Evolutionary conservation across 2,113 vertebrate genomes (phyloP), one percentile per base, ranked within the genome.

Genomic region (Amia ocellicauda): DNA sequence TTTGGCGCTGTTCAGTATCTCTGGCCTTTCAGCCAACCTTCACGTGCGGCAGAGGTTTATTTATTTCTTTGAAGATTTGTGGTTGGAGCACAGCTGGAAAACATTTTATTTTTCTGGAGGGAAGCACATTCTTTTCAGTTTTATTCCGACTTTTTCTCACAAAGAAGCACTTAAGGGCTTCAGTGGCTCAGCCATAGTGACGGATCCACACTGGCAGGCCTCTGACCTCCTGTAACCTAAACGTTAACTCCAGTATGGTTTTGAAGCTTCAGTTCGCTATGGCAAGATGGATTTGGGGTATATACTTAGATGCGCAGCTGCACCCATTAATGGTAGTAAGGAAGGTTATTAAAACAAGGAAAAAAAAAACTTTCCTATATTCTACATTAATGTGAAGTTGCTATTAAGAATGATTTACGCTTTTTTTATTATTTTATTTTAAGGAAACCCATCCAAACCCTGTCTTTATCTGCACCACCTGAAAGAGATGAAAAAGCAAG

Each of bases 51-150:
- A 23, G 64, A 69, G 73, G 73, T 79, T 84, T 80, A 82, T 83
- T 85, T 83, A 77, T 82, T 72, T 77, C 77, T 83, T 82, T 80
- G 78, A 86, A 84, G 72, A 23, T 76, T 67, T 85, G 85, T 67
- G 85, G 85, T 81, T 69, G 52, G 59, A 41, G 68, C 79, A 60
- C 83, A 81, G 82, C 82, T 85, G 81, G 75, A 72, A 83, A 62
- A 83, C 75, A 75, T 79, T 76, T 36, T 36, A 11, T 36, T 36
- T 85, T 80, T 75, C 65, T 24, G 53, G 20, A 40, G 4, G 14
- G 8, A 76, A 70, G 67, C 76, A 67, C 71, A 78, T 77, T 76
- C 72, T 72, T 74, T 80, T 80, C 76, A 73, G 60, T 70, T 47
- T 74, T 64, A 72, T 72, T 77, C 74, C 80, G 75, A 77, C 73